These are phyloP conservation scores for Meriones psammophilus DNA, from an alignment of 2,797 vertebrate species.

Conservation along the genomic window DNA sequence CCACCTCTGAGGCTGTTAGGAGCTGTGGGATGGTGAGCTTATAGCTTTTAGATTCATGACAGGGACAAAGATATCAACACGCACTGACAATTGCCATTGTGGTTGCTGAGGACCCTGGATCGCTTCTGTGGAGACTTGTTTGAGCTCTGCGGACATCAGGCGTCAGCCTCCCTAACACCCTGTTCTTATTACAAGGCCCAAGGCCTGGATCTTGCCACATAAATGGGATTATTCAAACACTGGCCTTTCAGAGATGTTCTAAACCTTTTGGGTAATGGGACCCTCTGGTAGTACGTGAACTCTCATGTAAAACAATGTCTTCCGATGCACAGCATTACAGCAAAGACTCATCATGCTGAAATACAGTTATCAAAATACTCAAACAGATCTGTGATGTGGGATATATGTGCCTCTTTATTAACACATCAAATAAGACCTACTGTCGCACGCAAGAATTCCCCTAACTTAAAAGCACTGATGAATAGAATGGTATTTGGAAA, in stretches of 20 bases:
- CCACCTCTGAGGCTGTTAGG: background rate
- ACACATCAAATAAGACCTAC: background rate
- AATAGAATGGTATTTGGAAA: background rate
- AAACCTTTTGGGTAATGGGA: background rate
- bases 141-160: too few species aligned
- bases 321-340: background rate
- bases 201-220: background rate
- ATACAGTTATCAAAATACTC: background rate
- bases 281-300: background rate
- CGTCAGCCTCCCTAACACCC: fast-evolving
- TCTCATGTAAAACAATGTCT: background rate
- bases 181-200: too few species aligned
- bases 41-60: background rate
- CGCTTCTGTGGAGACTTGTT: background rate
- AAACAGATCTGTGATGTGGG: background rate
- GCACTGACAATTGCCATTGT: fast-evolving
- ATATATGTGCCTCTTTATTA: background rate
- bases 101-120: fast-evolving
- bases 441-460: background rate
- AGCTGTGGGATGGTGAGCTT: background rate
- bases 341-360: background rate
- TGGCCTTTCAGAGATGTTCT: background rate
- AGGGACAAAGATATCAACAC: background rate
- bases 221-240: background rate
- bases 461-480: background rate